phyloP scores from a whole-genome alignment of 2,113 vertebrate genomes.

The Hippocampus abdominalis region DNA sequence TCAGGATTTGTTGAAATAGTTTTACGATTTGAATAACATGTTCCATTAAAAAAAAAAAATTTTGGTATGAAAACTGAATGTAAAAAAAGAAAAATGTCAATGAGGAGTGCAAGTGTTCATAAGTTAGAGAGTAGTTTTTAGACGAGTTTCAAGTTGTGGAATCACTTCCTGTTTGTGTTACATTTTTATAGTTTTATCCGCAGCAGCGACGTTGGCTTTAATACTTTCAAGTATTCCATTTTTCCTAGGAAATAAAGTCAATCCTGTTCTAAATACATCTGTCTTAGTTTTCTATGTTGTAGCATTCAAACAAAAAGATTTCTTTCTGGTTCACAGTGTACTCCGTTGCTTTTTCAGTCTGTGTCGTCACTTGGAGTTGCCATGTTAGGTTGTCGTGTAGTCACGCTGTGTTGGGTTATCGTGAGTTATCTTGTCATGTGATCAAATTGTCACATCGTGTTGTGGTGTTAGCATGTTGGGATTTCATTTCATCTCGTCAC shows the following conservation, averaged over 20 bases:
- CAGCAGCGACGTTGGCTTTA: slow-evolving; percentile 44
- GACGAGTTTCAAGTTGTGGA: slow-evolving; percentile 40
- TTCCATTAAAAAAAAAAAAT: too few relatives aligned
- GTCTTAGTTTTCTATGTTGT: not conserved
- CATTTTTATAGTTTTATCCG: slow-evolving; percentile 43
- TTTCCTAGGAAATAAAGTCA: slow-evolving; percentile 73
- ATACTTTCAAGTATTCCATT: slow-evolving; percentile 58
- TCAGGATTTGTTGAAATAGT: slow-evolving; percentile 8
- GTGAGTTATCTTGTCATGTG: too few relatives aligned
- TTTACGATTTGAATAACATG: slow-evolving; percentile 38
- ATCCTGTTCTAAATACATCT: slow-evolving; percentile 30
- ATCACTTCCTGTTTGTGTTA: slow-evolving; percentile 26
- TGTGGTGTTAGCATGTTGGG: not conserved
- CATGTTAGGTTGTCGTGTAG: not conserved
- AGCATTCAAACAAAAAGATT: too few relatives aligned
- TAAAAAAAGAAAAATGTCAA: slow-evolving; percentile 37
- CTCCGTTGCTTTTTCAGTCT: too few relatives aligned
- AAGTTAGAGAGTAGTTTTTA: slow-evolving; percentile 44
- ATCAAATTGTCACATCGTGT: too few relatives aligned
- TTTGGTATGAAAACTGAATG: slow-evolving; percentile 60
- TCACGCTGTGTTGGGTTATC: too few relatives aligned
- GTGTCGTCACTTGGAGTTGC: too few relatives aligned
- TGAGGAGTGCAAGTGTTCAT: slow-evolving; percentile 32
- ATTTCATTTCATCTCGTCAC: not conserved
- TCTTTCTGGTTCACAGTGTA: too few relatives aligned